Percentiles rank a stretch among this genome's conserved stretches.
Evolutionary conservation across 2,888 invertebrate genomes (phyloP).

Genomic region (Monoplex corrugatus): DNA sequence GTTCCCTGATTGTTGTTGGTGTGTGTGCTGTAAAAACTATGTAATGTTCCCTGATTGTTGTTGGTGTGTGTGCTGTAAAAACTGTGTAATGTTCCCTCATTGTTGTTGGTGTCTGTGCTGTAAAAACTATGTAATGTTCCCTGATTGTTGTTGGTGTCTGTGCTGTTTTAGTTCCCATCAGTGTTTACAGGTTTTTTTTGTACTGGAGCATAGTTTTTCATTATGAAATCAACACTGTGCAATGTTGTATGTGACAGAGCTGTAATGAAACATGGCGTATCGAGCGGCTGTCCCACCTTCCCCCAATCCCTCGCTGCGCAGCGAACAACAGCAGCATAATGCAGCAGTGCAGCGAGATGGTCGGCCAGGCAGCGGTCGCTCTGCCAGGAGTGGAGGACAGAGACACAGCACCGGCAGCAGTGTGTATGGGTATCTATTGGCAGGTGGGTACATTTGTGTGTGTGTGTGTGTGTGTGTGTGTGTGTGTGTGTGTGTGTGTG

Average conservation of each 20-base stretch:
- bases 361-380: conserved; percentile 25
- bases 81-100: no score
- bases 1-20: no score
- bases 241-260: not conserved
- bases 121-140: no score
- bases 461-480: not conserved
- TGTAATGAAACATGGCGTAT: conserved; percentile 43
- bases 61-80: no score
- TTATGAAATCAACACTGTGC: no score
- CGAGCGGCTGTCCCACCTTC: conserved; percentile 49
- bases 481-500: not conserved
- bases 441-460: conserved; percentile 46
- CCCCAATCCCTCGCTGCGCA: conserved; percentile 40
- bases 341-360: not conserved
- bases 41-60: no score
- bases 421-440: conserved; percentile 57
- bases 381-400: conserved; percentile 45
- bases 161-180: no score
- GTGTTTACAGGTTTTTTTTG: no score
- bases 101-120: no score
- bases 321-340: not conserved
- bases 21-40: no score
- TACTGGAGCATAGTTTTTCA: no score
- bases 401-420: conserved; percentile 61
- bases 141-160: no score